Evolutionary conservation across 2,888 invertebrate species (phyloP).

Genomic region (Ennomos erosarius): DNA sequence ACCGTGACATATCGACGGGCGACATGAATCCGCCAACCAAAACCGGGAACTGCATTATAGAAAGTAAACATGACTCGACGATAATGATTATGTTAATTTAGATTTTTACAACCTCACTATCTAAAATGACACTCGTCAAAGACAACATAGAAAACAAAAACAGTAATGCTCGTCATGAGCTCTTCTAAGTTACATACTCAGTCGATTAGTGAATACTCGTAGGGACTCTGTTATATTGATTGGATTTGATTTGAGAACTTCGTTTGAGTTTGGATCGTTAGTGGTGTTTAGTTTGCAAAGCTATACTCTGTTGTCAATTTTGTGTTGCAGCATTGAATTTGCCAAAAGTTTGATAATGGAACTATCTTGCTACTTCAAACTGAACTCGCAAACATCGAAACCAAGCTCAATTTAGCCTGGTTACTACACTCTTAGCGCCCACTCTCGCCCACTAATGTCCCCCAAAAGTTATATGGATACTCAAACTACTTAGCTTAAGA

Average conservation of each 20-base stretch:
- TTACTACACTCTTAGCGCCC: too few species aligned
- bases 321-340: too few species aligned
- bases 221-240: too few species aligned
- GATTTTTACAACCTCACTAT: conserved; percentile 43
- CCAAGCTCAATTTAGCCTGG: too few species aligned
- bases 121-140: conserved; percentile 44
- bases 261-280: background rate
- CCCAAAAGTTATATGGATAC: too few species aligned
- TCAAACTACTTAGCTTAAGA: too few species aligned
- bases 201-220: too few species aligned
- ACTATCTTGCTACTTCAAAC: too few species aligned
- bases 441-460: too few species aligned
- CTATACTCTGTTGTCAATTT: background rate
- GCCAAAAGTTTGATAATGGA: too few species aligned
- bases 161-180: background rate
- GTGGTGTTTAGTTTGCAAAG: background rate
- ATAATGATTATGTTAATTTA: conserved; percentile 54
- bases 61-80: conserved; percentile 55
- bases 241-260: background rate
- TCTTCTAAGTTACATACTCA: too few species aligned
- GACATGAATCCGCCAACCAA: conserved; percentile 49
- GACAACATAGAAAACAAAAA: conserved; percentile 27
- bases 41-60: conserved; percentile 51
- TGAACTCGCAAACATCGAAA: too few species aligned
- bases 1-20: conserved; percentile 55